Base-by-base conservation (phyloP, 2,888 invertebrate genomes). In the Trypoxylon attenuatum region DNA sequence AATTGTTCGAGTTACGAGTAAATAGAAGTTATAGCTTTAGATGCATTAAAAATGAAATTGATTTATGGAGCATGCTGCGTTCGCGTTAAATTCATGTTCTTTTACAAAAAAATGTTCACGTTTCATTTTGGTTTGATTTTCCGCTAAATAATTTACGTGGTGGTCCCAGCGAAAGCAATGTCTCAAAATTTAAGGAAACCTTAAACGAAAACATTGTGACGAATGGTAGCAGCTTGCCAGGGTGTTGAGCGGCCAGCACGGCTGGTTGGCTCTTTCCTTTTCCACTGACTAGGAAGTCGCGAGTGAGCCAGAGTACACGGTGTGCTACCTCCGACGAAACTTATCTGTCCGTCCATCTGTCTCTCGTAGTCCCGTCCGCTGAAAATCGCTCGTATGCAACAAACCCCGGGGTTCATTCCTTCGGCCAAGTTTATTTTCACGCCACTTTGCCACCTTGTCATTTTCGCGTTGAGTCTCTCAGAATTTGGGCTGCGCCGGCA, bases 331-430 rank as follows among this genome's bases (percentile, higher is more conserved):
- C 33, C 8, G 8, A n/a, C n/a, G n/a, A 33, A 33, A 33, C 13
- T 42, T 49, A 50, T 61, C 49, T n/a, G 41, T 46, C 33, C 43
- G 51, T 18, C 21, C 27, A 22, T 33, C 47, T 29, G 59, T 25
- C 51, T n/a, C n/a, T 63, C 25, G 52, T 21, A 38, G 38, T 43
- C 43, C 19, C 23, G 29, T 23, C 22, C n/a, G 4, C 6, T 21
- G 68, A 65, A 68, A 68, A 68, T 69, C 66, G 57, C 42, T 61
- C 66, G 60, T 60, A 66, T 50, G 60, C 66, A 69, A 69, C 66
- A 66, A 69, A 69, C 66, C 60, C 65, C 42, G 57, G 15, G 10
- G 33, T 10, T 4, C 33, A 50, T 53, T 56, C 50, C 50, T 42
- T 45, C 42, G 29, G 19, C 50, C 19, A 49, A 54, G 66, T 69